A percentile compares a stretch with the other conserved stretches of the same genome.
These are phyloP conservation scores for Drosophila affinis DNA, from an alignment of 2,888 invertebrate genomes.

Conservation along the genomic window DNA sequence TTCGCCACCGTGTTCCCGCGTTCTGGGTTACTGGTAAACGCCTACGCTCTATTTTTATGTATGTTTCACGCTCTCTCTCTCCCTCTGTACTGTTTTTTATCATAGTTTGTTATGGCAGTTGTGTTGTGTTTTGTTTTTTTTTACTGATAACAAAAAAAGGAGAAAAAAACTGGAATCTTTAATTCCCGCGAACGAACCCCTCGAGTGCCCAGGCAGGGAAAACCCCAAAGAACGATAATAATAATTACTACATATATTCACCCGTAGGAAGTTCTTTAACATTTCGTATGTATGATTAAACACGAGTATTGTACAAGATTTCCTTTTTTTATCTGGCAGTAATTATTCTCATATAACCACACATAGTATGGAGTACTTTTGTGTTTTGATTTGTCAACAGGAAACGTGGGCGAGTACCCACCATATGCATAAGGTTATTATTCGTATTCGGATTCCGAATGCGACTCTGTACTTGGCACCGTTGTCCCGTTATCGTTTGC, in stretches of 20 bases:
- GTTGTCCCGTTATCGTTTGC: conserved; percentile 57
- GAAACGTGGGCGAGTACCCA: conserved; percentile 60
- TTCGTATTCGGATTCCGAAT: conserved; percentile 7
- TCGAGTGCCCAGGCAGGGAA: conserved; percentile 40
- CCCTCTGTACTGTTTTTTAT: conserved; percentile 64
- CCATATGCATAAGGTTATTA: background rate
- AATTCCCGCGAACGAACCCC: conserved; percentile 51
- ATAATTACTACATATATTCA: background rate
- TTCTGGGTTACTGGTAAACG: conserved; percentile 63
- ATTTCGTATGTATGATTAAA: background rate
- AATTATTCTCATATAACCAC: conserved; percentile 29
- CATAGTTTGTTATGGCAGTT: conserved; percentile 67
- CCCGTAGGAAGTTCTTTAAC: conserved; percentile 11
- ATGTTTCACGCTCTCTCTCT: conserved; percentile 26
- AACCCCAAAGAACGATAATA: conserved; percentile 49
- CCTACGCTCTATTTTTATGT: conserved; percentile 77
- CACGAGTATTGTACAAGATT: background rate
- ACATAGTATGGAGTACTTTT: background rate
- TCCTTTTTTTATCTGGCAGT: conserved; percentile 56
- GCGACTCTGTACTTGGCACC: conserved; percentile 50
- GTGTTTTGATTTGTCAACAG: conserved; percentile 64
- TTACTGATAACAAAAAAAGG: conserved; percentile 56
- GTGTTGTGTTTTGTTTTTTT: conserved; percentile 32
- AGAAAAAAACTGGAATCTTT: conserved; percentile 23
- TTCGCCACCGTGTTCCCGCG: conserved; percentile 8